These are phyloP conservation scores for Iselma pallidipennis DNA, from an alignment of 2,888 invertebrate genomes.

Conservation along the genomic window DNA sequence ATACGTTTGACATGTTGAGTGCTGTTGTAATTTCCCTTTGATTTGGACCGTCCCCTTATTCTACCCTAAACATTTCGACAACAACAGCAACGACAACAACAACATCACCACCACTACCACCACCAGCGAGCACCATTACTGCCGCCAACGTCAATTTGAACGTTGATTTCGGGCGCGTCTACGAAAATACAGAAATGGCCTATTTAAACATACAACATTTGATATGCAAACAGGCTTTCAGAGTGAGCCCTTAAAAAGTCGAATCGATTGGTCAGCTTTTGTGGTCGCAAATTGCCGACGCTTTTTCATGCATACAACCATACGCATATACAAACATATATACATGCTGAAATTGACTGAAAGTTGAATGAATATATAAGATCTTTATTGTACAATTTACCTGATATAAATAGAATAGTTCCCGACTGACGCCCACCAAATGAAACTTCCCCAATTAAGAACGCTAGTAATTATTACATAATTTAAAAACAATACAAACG, in stretches of 20 bases:
- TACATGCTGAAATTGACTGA: constrained; percentile 16
- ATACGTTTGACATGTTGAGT: constrained; percentile 2
- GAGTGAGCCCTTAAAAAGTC: constrained; percentile 5
- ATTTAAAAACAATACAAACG: too few relatives aligned
- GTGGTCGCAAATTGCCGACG: constrained; percentile 12
- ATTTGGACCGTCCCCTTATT: neutral
- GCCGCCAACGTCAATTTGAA: constrained; percentile 15
- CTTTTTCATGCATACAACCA: neutral
- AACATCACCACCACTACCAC: constrained; percentile 4
- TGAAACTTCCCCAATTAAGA: too few relatives aligned
- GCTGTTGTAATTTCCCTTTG: constrained; percentile 1
- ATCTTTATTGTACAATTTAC: too few relatives aligned
- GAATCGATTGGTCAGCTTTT: constrained; percentile 22
- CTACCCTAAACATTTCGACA: neutral
- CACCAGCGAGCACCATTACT: constrained; percentile 5
- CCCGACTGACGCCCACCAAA: too few relatives aligned
- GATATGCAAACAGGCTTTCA: constrained; percentile 18
- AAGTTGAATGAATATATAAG: constrained; percentile 15
- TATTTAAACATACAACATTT: constrained; percentile 9
- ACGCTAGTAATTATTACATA: too few relatives aligned
- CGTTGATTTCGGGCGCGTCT: neutral
- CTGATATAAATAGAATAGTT: too few relatives aligned
- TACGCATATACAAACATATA: constrained; percentile 2
- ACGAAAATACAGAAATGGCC: neutral
- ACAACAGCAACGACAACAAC: neutral